Base-by-base conservation (phyloP, 2,888 invertebrate species). In the Hoplodrina blanda region DNA sequence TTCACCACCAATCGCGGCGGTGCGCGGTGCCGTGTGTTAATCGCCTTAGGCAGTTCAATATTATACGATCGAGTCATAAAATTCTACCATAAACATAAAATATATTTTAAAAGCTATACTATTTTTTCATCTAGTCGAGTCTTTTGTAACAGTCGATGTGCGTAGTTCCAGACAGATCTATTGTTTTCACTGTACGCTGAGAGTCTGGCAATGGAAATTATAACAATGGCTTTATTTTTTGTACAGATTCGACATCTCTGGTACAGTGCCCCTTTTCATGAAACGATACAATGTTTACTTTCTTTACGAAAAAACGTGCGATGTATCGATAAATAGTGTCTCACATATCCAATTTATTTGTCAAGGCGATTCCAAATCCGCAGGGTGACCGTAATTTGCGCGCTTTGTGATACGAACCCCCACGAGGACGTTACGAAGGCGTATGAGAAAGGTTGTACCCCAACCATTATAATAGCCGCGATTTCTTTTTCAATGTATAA, bases 271-370 rank as follows among this genome's bases (percentile, higher is more conserved):
- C 25, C 50, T 67, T 67, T 71, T 71, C 64, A 71, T 62, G 19
- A 44, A 53, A n/a, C 44, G 37, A 53, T 44, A 56, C n/a, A 62
- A 20, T 67, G 57, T 71, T 65, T 55, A 19, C 17, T 56, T 10
- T 54, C 20, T 62, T 44, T 57, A 41, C 1, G 5, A 53, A 62
- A 74, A 69, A 72, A 73, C 65, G 65, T 80, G 74, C 63, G 41
- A 33, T 80, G 78, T 85, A 88, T 89, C 88, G 89, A 91, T 90
- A 91, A 89, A 92, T 91, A 88, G 81, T 87, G 86, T 90, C 85
- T 91, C 90, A 73, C 86, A 85, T 90, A 92, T 91, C 90, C 92
- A 93, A 94, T 94, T 94, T 94, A 94, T 87, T 83, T 91, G 86
- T 91, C 90, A 93, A 93, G 91, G 91, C 87, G 80, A 87, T 86